phyloP scores from a whole-genome alignment of 2,888 invertebrate species.

The Tuta absoluta region DNA sequence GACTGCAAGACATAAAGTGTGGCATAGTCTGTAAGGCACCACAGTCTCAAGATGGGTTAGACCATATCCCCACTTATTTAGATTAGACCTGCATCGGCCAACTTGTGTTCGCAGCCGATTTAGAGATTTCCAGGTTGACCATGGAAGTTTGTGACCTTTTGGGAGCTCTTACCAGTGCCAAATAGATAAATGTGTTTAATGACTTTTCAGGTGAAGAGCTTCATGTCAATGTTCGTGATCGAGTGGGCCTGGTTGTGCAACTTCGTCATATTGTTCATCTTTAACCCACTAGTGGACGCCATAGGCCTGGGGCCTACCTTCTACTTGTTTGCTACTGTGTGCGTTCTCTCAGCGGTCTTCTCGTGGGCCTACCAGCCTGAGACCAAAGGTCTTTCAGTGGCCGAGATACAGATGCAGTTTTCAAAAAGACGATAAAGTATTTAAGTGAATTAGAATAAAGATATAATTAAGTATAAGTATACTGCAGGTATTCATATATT shows the following conservation, averaged over 20 bases:
- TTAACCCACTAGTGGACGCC: constrained; percentile 48
- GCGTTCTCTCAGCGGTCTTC: constrained; percentile 46
- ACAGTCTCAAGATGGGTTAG: no score
- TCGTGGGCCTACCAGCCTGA: constrained; percentile 51
- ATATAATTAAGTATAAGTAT: not conserved
- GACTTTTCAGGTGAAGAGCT: constrained; percentile 53
- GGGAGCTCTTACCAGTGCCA: no score
- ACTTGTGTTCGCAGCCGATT: no score
- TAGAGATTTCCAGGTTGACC: no score
- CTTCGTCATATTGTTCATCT: constrained; percentile 53
- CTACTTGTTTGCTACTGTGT: constrained; percentile 51
- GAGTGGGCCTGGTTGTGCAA: constrained; percentile 59
- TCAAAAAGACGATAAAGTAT: constrained; percentile 30
- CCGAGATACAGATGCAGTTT: constrained; percentile 53
- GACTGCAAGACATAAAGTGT: no score
- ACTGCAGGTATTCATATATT: no score
- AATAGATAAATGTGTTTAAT: no score
- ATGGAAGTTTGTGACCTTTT: no score
- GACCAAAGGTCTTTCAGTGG: constrained; percentile 56
- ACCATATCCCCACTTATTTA: no score
- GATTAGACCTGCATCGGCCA: no score
- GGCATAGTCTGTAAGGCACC: no score
- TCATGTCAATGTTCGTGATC: constrained; percentile 51
- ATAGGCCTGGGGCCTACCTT: constrained; percentile 55
- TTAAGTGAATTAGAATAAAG: not conserved